These are phyloP conservation scores for Malthinus seriepunctatus DNA, from an alignment of 2,888 invertebrate species.

Conservation along the genomic window DNA sequence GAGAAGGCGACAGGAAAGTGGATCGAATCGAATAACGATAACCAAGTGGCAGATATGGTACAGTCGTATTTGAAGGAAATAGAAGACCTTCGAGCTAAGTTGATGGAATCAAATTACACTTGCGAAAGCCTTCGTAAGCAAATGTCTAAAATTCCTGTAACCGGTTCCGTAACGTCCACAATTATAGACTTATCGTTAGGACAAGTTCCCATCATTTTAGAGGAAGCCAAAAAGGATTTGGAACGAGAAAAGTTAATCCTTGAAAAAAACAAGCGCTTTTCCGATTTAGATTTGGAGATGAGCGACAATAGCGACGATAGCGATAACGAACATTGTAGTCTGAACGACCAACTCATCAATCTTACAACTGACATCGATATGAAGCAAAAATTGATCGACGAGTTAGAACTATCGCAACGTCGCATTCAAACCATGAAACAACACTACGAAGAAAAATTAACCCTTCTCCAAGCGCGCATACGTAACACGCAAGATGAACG, in stretches of 20 bases:
- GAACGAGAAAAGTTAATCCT: slow-evolving; percentile 63
- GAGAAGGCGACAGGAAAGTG: slow-evolving; percentile 74
- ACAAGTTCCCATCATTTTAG: slow-evolving; percentile 63
- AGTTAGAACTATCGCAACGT: slow-evolving; percentile 87
- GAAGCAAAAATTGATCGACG: slow-evolving; percentile 92
- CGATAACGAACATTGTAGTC: slow-evolving; percentile 60
- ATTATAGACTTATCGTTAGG: slow-evolving; percentile 42
- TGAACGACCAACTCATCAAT: slow-evolving; percentile 82
- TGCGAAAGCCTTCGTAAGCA: slow-evolving; percentile 72
- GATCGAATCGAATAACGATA: slow-evolving; percentile 58
- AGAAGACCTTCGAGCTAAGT: slow-evolving; percentile 84
- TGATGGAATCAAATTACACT: slow-evolving; percentile 84
- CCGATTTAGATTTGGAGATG: slow-evolving; percentile 61
- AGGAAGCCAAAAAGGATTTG: slow-evolving; percentile 76
- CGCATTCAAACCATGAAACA: slow-evolving; percentile 81
- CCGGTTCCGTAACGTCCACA: slow-evolving; percentile 7
- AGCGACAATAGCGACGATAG: slow-evolving; percentile 62
- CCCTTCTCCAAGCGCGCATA: slow-evolving; percentile 82
- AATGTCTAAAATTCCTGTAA: slow-evolving; percentile 36
- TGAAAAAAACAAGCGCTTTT: slow-evolving; percentile 46
- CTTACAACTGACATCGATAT: slow-evolving; percentile 93
- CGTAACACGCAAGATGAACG: slow-evolving; percentile 87
- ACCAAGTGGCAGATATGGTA: slow-evolving; percentile 69
- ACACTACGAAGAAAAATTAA: slow-evolving; percentile 92
- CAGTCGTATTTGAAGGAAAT: slow-evolving; percentile 89